Evolutionary conservation across 2,888 invertebrate species (phyloP), one percentile per base, ranked within the genome.

Genomic region (Drosophila meridionalis): DNA sequence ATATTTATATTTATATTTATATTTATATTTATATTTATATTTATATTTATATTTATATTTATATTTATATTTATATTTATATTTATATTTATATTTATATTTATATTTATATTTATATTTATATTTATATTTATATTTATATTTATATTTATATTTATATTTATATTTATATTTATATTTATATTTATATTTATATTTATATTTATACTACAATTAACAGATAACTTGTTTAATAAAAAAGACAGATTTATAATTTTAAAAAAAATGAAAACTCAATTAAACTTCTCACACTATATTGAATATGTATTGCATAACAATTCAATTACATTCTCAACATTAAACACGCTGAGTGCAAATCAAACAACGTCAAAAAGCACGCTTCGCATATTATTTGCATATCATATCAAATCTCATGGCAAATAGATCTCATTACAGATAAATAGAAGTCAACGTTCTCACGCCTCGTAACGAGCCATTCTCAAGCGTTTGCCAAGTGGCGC

Each of bases 401-500:
- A 4, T 34, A 57, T 45, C 32, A 20, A 45, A 6, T 12, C 38
- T 26, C 11, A 26, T 38, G n/a, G 20, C 47, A 53, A 34, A 4
- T 36, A 42, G 26, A 9, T 36, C 36, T 20, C 42, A 42, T 69
- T 45, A 40, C 20, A 38, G n/a, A 14, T 45, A 53, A 26, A 28
- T 61, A 42, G 32, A 59, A 68, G 50, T 30, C 48, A 77, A 26
- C 47, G 26, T 3, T 50, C 34, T 61, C 42, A 64, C 32, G 36
- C 28, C 71, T 56, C 32, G 14, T n/a, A 60, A 47, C 45, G 38
- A 50, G 28, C 55, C 40, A 32, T 53, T 66, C 38, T 64, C 32
- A 42, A 42, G 73, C 66, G 36, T 32, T 59, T 30, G 57, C 6
- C 67, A 68, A 78, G 68, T 81, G 79, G 69, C 73, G 63, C 76